phyloP scores from a whole-genome alignment of 2,888 invertebrate species.

The Tipula vernalis region DNA sequence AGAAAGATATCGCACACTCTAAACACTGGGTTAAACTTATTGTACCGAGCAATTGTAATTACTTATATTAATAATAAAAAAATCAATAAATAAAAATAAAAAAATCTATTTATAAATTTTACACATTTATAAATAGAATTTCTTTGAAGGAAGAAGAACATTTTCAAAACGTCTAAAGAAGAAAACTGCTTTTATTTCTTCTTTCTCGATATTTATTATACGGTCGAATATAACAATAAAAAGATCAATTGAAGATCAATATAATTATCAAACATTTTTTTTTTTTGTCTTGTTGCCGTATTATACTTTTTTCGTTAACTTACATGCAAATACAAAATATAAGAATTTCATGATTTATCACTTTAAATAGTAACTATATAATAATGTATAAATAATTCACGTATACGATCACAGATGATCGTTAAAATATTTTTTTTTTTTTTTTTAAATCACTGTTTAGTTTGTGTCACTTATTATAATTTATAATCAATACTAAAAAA shows the following conservation, averaged over 20 bases:
- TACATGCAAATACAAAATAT: background rate
- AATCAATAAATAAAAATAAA: background rate
- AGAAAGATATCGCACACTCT: background rate
- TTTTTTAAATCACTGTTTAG: background rate
- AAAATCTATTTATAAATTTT: background rate
- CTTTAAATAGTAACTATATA: background rate
- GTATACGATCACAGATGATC: background rate
- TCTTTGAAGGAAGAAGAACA: background rate
- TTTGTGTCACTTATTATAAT: background rate
- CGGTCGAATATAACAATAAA: background rate
- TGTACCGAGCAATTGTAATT: background rate
- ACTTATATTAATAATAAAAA: background rate
- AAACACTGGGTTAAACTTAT: background rate
- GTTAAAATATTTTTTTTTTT: background rate
- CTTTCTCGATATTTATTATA: background rate
- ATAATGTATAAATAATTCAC: background rate
- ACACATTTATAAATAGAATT: background rate
- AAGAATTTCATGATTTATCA: background rate
- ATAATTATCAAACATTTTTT: background rate
- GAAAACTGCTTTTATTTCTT: background rate
- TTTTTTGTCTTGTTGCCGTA: background rate
- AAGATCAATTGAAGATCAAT: constrained; percentile 4
- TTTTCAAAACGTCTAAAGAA: background rate
- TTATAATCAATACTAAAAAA: background rate
- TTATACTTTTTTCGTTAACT: background rate